Evolutionary conservation across 2,888 invertebrate genomes (phyloP).

Genomic region (Hecatera dysodea): DNA sequence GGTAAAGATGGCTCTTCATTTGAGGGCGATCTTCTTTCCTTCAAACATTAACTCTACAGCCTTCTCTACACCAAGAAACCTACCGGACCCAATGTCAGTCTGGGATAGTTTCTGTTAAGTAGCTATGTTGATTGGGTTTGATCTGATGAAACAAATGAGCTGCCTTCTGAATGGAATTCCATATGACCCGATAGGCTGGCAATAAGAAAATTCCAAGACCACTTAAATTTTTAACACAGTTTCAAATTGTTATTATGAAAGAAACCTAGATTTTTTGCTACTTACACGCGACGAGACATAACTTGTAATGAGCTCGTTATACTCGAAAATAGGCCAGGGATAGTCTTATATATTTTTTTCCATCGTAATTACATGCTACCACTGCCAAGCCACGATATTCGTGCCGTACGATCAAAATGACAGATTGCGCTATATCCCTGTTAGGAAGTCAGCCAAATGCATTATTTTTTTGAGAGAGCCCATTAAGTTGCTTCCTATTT

Average conservation of each 20-base stretch:
- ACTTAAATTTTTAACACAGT: neutral
- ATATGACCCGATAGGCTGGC: neutral
- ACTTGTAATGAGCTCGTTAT: constrained; percentile 46
- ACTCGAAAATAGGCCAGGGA: constrained; percentile 51
- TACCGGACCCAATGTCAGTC: too few relatives aligned
- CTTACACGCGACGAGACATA: constrained; percentile 13
- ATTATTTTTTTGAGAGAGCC: constrained; percentile 74
- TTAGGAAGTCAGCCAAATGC: constrained; percentile 74
- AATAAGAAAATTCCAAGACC: neutral
- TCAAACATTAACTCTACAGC: too few relatives aligned
- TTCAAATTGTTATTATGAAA: neutral
- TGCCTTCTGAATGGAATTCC: neutral
- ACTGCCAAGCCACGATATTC: constrained; percentile 51
- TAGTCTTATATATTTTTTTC: constrained; percentile 43
- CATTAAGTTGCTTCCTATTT: constrained; percentile 58
- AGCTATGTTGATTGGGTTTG: too few relatives aligned
- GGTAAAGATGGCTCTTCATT: too few relatives aligned
- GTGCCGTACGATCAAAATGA: constrained; percentile 52
- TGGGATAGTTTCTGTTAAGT: neutral
- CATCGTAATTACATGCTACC: constrained; percentile 49
- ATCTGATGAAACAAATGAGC: neutral
- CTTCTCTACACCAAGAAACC: too few relatives aligned
- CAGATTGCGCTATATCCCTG: constrained; percentile 51
- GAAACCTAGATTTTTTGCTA: constrained; percentile 1
- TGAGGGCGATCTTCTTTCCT: too few relatives aligned